Evolutionary conservation across 2,797 vertebrate genomes (phyloP), one percentile per base, ranked within the genome.

Genomic region (Monodelphis domestica): DNA sequence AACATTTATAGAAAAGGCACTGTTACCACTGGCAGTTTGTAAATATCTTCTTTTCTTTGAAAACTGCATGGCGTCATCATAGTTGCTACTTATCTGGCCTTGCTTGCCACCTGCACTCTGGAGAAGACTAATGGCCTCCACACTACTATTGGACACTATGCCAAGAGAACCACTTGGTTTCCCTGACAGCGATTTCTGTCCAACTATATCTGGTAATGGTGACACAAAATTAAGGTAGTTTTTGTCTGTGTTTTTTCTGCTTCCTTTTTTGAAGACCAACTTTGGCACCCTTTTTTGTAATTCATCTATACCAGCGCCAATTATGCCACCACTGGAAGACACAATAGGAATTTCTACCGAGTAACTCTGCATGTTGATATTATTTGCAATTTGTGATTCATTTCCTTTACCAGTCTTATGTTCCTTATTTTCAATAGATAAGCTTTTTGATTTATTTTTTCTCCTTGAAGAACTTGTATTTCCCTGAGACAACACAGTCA

Each of bases 1-100:
- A 1, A 99, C 98, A 90, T 98, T 98, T 38, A 99, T 98, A 91
- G 99, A 99, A 97, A 99, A 99, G 98, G 99, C 99, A 98, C 98
- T 98, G 97, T 98, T 98, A 97, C 98, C 99, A 98, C 99, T 99
- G 97, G 99, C 99, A 88, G 99, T 99, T 95, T 99, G 99, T 97
- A 99, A 98, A 98, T 99, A 99, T 97, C 99, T 99, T 97, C 99
- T 99, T 98, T 99, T 99, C 99, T 99, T 99, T 97, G 99, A 99
- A 98, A 99, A 99, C 98, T 99, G 99, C 99, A 99, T 99, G 98
- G 99, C 99, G 97, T 99, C 99, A 24, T 99, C 99, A 0, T 99
- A 99, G 98, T 99, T 99, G 98, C 99, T 99, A 99, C 98, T 99
- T 96, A 99, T 98, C 1, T 99, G 98, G 96, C 99, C 99, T 95